phyloP scores from a whole-genome alignment of 2,797 vertebrate species.

The Lophotriccus pileatus region DNA sequence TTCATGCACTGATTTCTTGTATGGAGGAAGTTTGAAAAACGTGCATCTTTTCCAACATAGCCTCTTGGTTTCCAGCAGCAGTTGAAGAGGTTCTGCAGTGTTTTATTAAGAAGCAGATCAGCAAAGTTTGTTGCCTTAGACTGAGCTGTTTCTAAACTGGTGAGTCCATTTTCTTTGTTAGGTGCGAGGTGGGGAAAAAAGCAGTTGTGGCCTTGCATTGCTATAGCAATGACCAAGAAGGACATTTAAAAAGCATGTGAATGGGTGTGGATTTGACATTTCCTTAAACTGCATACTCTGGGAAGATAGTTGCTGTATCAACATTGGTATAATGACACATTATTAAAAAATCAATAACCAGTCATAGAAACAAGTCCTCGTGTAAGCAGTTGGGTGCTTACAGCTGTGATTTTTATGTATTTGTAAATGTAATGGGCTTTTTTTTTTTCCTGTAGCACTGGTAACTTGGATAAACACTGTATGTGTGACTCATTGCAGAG shows the following conservation, averaged over 20 bases:
- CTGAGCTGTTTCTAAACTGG: slow-evolving; percentile 9
- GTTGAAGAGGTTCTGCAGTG: background rate
- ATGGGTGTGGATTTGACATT: slow-evolving; percentile 28
- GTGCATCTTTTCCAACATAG: background rate
- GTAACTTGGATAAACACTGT: slow-evolving; percentile 53
- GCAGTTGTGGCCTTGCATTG: background rate
- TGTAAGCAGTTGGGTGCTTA: slow-evolving; percentile 32
- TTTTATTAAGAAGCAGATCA: background rate
- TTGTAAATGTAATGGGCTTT: slow-evolving; percentile 25
- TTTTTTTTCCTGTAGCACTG: background rate
- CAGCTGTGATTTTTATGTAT: slow-evolving; percentile 35
- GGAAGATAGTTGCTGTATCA: slow-evolving; percentile 39
- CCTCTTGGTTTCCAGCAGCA: background rate
- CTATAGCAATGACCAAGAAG: background rate
- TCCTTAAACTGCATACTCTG: slow-evolving; percentile 30
- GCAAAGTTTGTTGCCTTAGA: background rate
- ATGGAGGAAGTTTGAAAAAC: background rate
- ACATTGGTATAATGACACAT: slow-evolving; percentile 38
- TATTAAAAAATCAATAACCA: slow-evolving; percentile 40
- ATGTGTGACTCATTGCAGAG: slow-evolving; percentile 32
- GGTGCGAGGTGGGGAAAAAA: background rate
- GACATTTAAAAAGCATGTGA: background rate
- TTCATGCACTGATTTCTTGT: background rate
- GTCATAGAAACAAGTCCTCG: background rate
- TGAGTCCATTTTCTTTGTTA: slow-evolving; percentile 20